Conservation (phyloP, 2,888 invertebrate genomes). For the Celastrina argiolus region DNA sequence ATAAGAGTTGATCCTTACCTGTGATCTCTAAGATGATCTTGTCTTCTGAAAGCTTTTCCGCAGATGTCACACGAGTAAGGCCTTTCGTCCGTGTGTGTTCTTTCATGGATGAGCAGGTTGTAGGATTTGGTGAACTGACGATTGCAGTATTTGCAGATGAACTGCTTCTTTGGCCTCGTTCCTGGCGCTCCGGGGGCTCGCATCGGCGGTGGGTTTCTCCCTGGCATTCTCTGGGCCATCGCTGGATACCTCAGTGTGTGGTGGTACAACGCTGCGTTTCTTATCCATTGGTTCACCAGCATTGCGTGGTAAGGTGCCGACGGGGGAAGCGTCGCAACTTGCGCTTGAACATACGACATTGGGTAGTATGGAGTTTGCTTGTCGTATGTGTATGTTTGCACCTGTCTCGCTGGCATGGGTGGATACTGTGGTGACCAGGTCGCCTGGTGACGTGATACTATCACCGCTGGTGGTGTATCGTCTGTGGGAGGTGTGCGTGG, state of each 20-base stretch:
- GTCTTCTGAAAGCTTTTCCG: conserved; percentile 95
- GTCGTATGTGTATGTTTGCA: conserved; percentile 65
- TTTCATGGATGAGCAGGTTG: conserved; percentile 97
- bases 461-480: conserved; percentile 72
- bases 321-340: conserved; percentile 66
- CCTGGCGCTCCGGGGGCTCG: conserved; percentile 77
- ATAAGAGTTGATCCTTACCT: conserved; percentile 74
- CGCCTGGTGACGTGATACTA: conserved; percentile 62
- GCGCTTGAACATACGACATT: conserved; percentile 69
- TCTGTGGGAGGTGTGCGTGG: conserved; percentile 86
- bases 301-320: conserved; percentile 77
- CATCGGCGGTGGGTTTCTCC: conserved; percentile 74
- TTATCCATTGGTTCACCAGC: conserved; percentile 85
- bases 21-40: conserved; percentile 95
- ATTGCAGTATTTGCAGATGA: conserved; percentile 98
- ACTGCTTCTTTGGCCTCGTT: conserved; percentile 87
- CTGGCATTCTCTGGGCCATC: conserved; percentile 71
- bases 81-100: conserved; percentile 97
- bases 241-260: conserved; percentile 72
- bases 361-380: conserved; percentile 61
- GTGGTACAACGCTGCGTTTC: conserved; percentile 84
- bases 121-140: conserved; percentile 98
- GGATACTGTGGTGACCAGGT: conserved; percentile 61
- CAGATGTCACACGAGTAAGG: conserved; percentile 98
- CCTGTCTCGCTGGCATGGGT: conserved; percentile 48